Percentiles rank a stretch among this genome's conserved stretches.
These are phyloP conservation scores for Poecilia wingei DNA, from an alignment of 2,797 vertebrate species.

Conservation along the genomic window DNA sequence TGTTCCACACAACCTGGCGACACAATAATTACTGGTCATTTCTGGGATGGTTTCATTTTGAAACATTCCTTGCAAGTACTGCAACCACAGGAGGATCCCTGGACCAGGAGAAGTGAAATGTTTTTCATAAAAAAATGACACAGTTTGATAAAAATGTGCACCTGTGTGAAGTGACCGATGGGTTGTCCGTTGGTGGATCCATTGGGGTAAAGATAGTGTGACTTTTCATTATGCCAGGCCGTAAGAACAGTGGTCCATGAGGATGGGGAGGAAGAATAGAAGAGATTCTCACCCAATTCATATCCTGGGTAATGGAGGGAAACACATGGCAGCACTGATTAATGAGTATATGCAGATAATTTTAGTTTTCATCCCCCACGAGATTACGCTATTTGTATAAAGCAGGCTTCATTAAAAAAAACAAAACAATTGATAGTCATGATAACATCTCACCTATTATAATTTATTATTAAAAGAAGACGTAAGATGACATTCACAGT, in stretches of 20 bases:
- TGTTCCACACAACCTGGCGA: constrained; percentile 78
- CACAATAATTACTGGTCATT: not conserved
- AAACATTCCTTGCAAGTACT: not conserved
- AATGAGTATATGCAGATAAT: constrained; percentile 15
- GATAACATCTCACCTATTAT: constrained; percentile 29
- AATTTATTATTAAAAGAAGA: constrained; percentile 34
- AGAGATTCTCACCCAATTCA: constrained; percentile 78
- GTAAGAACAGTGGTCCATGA: constrained; percentile 57
- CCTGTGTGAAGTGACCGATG: constrained; percentile 81
- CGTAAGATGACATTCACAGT: constrained; percentile 37
- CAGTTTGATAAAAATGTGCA: constrained; percentile 30
- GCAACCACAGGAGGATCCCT: not conserved
- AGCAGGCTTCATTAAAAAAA: constrained; percentile 22
- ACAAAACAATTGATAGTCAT: constrained; percentile 12
- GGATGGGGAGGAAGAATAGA: fast-evolving
- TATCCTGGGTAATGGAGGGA: constrained; percentile 69
- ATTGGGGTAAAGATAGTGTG: constrained; percentile 51
- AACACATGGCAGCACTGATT: constrained; percentile 30
- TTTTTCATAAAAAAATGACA: not conserved
- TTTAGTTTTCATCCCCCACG: constrained; percentile 12
- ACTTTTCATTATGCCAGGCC: constrained; percentile 72
- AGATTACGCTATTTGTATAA: constrained; percentile 31
- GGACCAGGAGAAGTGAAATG: not conserved
- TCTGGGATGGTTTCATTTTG: not conserved
- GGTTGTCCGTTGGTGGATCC: constrained; percentile 33